Evolutionary conservation across 2,888 invertebrate species (phyloP), one percentile per base, ranked within the genome.

Genomic region (Quadriops clusia): DNA sequence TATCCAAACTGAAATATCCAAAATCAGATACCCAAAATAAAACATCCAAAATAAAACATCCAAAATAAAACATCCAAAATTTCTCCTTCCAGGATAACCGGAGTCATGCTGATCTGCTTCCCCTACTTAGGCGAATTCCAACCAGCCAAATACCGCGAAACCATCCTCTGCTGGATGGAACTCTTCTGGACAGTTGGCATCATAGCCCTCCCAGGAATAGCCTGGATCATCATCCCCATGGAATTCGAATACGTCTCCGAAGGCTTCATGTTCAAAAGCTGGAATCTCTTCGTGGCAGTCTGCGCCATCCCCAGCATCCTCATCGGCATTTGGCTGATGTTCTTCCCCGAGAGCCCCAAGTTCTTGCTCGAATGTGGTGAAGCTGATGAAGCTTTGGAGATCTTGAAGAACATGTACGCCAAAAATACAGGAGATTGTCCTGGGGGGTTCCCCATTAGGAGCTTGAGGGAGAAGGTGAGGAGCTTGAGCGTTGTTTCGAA

Each of bases 41-140:
- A 18, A n/a, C 18, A 18, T 18, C n/a, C 7, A 18, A 18, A 18
- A 18, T 18, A 18, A 18, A 18, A 8, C n/a, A 8, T 18, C n/a
- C 18, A 18, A 18, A 18, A 18, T 18, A 18, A 8, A 18, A 8
- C 6, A 16, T 26, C 9, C 15, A 26, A 8, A 8, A 14, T 8
- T 28, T 39, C 31, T 22, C 29, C 38, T 51, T 58, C 34, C 58
- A 83, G 83, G 23, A 74, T 83, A 43, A 81, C 82, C 28, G 84
- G 83, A 30, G 81, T 82, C 32, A 80, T 83, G 77, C 81, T 82
- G 47, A 79, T 83, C 48, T 78, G 79, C 47, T 83, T 83, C 61
- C 81, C 83, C 1, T 83, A 83, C 60, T 63, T 83, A 46, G 82
- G 83, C 39, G 84, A 84, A 62, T 84, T 83, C 60, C 83, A 83